Percentiles rank a stretch among this genome's conserved stretches.
Conservation (phyloP, 2,797 vertebrate species). For the Amblyraja radiata region DNA sequence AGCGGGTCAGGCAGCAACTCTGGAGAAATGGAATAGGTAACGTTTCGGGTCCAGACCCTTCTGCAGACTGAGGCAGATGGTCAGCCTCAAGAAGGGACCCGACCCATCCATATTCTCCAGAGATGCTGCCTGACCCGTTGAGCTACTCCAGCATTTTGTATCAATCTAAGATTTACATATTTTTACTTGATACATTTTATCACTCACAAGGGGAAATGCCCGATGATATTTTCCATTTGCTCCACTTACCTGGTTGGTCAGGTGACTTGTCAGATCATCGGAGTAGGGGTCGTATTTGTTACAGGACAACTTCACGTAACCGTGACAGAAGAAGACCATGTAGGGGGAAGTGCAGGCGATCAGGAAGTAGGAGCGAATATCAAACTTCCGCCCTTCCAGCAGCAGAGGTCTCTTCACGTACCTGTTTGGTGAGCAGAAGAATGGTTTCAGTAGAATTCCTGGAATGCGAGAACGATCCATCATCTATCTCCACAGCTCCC, state of each 20-base stretch:
- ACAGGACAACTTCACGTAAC: conserved; percentile 75
- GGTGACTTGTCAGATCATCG: conserved; percentile 68
- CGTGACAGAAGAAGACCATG: conserved; percentile 77
- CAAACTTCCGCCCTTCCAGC: conserved; percentile 74
- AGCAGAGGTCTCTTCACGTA: conserved; percentile 77
- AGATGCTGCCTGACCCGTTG: too few species aligned
- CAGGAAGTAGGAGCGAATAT: conserved; percentile 75
- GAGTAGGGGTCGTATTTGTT: conserved; percentile 67
- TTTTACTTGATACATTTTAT: not conserved
- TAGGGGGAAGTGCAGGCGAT: conserved; percentile 69
- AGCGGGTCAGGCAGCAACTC: too few species aligned
- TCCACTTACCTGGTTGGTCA: conserved; percentile 74
- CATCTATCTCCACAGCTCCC: too few species aligned
- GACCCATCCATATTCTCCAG: too few species aligned
- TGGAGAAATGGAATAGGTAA: too few species aligned
- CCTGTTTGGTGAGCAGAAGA: conserved; percentile 48
- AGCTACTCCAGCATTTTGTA: too few species aligned
- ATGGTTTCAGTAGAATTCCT: not conserved
- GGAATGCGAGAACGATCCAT: too few species aligned
- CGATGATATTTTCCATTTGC: not conserved
- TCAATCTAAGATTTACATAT: not conserved
- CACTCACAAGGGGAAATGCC: not conserved
- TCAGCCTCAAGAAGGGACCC: too few species aligned
- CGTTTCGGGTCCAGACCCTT: too few species aligned
- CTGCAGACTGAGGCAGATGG: too few species aligned